Conservation (phyloP, 1,140 invertebrate genomes). For the Hyposmocoma kahamanoa region DNA sequence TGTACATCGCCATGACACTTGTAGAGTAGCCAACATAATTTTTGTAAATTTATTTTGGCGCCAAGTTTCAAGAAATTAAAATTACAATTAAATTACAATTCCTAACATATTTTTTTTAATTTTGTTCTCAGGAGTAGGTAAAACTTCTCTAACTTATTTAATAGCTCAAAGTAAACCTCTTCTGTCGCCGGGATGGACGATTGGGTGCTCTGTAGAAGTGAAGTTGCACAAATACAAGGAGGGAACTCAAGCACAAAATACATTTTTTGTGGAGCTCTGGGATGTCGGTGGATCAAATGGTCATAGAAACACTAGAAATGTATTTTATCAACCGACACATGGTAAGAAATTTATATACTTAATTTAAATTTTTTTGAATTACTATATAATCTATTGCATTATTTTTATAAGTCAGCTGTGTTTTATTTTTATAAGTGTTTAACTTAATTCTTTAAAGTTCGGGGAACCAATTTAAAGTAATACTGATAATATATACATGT, state of each 20-base stretch:
- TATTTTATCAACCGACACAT: constrained; percentile 95
- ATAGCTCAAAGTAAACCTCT: constrained; percentile 92
- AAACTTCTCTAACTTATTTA: constrained; percentile 94
- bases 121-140: constrained; percentile 87
- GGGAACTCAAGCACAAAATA: constrained; percentile 91
- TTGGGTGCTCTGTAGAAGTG: constrained; percentile 96
- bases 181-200: constrained; percentile 91
- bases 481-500: constrained; percentile 9
- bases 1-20: constrained; percentile 43
- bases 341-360: constrained; percentile 73
- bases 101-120: not conserved
- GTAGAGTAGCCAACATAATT: constrained; percentile 44
- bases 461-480: not conserved
- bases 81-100: not conserved
- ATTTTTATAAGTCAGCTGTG: not conserved
- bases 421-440: no score
- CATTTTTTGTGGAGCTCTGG: constrained; percentile 96
- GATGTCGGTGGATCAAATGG: constrained; percentile 95
- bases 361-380: no score
- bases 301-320: constrained; percentile 91
- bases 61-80: not conserved
- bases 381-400: no score
- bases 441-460: no score
- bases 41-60: not conserved
- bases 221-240: constrained; percentile 97